Evolutionary conservation across 2,797 vertebrate species (phyloP).

Genomic region (Sarcophilus harrisii): DNA sequence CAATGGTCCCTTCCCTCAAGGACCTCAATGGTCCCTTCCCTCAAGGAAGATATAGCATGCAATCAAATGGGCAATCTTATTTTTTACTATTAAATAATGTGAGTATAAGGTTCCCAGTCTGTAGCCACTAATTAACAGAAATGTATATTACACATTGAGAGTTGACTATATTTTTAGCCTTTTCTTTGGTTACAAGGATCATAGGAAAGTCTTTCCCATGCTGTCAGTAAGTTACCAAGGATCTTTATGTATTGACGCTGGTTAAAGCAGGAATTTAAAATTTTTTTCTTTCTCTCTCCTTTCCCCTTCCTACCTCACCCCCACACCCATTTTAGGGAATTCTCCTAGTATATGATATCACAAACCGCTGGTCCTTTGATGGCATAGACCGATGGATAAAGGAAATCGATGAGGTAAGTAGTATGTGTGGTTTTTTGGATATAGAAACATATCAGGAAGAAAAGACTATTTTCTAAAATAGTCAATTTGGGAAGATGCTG

Average conservation of each 20-base stretch:
- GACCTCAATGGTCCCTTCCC: background rate
- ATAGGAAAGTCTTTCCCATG: background rate
- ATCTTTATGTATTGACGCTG: background rate
- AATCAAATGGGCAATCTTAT: background rate
- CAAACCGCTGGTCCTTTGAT: conserved; percentile 98
- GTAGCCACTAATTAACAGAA: background rate
- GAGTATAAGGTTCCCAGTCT: background rate
- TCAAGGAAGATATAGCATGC: background rate
- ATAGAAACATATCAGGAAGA: background rate
- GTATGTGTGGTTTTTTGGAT: background rate
- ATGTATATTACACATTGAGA: background rate
- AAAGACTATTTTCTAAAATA: background rate
- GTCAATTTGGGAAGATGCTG: background rate
- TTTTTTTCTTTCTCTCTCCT: background rate
- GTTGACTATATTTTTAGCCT: background rate
- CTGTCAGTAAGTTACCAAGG: background rate
- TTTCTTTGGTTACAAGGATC: background rate
- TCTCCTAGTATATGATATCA: conserved; percentile 98
- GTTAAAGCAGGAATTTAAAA: background rate
- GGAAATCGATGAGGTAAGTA: conserved; percentile 96
- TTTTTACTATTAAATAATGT: background rate
- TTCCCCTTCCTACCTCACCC: background rate
- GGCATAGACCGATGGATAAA: conserved; percentile 99
- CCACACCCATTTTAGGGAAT: conserved; percentile 90
- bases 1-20: background rate